These are phyloP conservation scores for Peucedramus taeniatus DNA, from an alignment of 2,113 vertebrate genomes.

Conservation along the genomic window DNA sequence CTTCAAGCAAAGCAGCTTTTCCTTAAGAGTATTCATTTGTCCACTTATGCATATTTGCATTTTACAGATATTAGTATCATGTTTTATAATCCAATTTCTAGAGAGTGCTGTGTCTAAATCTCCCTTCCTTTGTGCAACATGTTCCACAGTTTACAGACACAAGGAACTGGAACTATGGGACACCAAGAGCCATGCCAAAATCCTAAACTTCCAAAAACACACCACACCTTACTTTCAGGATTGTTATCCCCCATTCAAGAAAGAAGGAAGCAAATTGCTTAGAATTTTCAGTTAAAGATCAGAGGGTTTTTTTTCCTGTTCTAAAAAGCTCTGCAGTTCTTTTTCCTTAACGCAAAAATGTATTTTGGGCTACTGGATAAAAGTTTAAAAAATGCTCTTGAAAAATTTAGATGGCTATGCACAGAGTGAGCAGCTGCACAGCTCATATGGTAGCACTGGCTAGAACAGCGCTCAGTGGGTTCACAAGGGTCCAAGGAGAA, in stretches of 20 bases:
- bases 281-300: neutral
- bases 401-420: neutral
- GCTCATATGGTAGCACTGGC: neutral
- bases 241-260: neutral
- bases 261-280: neutral
- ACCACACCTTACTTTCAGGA: neutral
- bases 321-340: neutral
- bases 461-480: neutral
- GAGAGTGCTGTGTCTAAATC: neutral
- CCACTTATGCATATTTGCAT: neutral
- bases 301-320: neutral
- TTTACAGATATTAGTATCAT: neutral
- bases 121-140: neutral
- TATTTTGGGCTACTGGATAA: neutral
- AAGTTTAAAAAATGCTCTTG: neutral
- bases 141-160: neutral
- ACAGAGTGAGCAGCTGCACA: neutral
- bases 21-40: neutral
- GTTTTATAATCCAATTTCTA: neutral
- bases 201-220: neutral
- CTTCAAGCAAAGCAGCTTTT: slow-evolving; percentile 27
- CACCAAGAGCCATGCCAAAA: neutral
- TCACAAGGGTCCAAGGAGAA: neutral
- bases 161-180: neutral
- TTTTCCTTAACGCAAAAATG: neutral